Evolutionary conservation across 2,888 invertebrate species (phyloP).

Genomic region (Neoscelio sp.): DNA sequence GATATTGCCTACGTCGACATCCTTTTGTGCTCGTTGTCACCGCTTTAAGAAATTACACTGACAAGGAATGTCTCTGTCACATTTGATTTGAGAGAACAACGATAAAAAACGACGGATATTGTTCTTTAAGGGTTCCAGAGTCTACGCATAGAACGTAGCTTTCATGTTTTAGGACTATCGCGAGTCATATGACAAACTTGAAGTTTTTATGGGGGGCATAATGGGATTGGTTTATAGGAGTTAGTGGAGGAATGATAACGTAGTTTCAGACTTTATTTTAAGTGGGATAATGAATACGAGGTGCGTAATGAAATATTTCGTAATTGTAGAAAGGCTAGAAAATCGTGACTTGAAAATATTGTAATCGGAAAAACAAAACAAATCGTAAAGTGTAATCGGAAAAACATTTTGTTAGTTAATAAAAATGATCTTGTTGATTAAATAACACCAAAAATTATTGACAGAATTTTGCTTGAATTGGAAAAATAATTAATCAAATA

Average conservation of each 20-base stretch:
- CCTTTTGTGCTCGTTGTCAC: conserved; percentile 51
- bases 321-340: too few relatives aligned
- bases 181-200: not conserved
- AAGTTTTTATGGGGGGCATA: not conserved
- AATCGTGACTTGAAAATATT: too few relatives aligned
- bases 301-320: too few relatives aligned
- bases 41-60: conserved; percentile 58
- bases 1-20: conserved; percentile 57
- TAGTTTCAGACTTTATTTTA: not conserved
- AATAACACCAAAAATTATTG: too few relatives aligned
- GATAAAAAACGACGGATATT: conserved; percentile 42
- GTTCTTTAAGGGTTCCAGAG: conserved; percentile 24
- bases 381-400: too few relatives aligned
- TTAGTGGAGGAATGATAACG: conserved; percentile 2
- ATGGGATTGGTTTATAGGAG: conserved; percentile 2
- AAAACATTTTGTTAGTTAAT: too few relatives aligned
- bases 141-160: conserved; percentile 7
- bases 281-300: too few relatives aligned
- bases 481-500: too few relatives aligned
- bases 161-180: not conserved
- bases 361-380: too few relatives aligned
- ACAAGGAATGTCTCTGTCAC: conserved; percentile 59
- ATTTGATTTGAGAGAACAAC: conserved; percentile 32
- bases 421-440: too few relatives aligned
- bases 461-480: too few relatives aligned